These are phyloP conservation scores for Cardinalis cardinalis DNA, from an alignment of 2,113 vertebrate species.

Conservation along the genomic window DNA sequence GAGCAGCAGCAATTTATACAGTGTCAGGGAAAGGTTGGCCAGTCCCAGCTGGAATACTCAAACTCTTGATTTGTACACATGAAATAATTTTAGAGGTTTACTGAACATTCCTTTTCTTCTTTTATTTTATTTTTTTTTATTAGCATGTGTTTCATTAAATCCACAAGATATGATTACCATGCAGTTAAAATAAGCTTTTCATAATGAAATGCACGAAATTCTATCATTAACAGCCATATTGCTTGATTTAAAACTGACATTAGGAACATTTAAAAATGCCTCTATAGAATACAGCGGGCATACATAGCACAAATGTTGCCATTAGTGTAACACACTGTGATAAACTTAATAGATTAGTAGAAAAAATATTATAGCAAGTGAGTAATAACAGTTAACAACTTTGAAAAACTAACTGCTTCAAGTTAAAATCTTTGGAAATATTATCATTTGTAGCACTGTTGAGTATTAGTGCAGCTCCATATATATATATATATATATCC, in stretches of 20 bases:
- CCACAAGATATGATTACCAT: not conserved
- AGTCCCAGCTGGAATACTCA: not conserved
- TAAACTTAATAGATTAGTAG: not conserved
- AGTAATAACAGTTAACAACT: not conserved
- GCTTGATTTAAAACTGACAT: not conserved
- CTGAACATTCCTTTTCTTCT: accelerated
- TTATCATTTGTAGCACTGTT: not conserved
- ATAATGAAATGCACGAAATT: not conserved
- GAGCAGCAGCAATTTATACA: not conserved
- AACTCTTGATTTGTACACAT: not conserved
- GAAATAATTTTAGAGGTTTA: not conserved
- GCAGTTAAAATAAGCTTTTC: not conserved
- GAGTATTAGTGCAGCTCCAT: not conserved
- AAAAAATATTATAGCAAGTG: not conserved
- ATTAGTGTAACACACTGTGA: not conserved
- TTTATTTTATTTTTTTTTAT: not conserved
- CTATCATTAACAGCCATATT: not conserved
- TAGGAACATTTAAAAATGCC: not conserved
- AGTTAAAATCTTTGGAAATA: not conserved
- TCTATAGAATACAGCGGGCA: not conserved
- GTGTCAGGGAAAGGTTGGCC: not conserved
- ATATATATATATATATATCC: not conserved
- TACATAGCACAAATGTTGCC: not conserved
- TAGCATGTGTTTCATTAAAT: not conserved
- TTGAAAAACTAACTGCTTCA: not conserved